Base-by-base conservation (phyloP, 2,888 invertebrate genomes). In the Drosophila mimetica region DNA sequence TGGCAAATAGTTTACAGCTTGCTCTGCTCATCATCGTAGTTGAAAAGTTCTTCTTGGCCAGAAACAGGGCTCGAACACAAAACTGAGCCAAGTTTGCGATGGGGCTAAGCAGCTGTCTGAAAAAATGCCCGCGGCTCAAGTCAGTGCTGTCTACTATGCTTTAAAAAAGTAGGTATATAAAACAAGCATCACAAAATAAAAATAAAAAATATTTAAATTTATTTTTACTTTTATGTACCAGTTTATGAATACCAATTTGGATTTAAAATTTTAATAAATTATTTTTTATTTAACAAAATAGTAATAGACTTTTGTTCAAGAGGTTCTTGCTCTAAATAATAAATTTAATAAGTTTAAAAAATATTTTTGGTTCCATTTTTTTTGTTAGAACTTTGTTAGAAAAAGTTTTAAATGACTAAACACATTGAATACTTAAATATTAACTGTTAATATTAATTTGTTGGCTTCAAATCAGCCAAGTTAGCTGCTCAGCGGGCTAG, bases 21-120 rank as follows among this genome's bases (percentile, higher is more conserved):
- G 46, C 59, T 18, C 5, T 42, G 34, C 57, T 60, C 74, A 57
- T 74, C 70, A 47, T 42, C 30, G 52, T 16, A 41, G 22, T 30
- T 37, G 50, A 13, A 72, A 78, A 78, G 63, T 75, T 75, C 51
- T 57, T 36, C 58, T 41, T 70, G 37, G 53, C 39, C 64, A 54
- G 46, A 47, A 66, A 65, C 60, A 48, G 75, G 64, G 30, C 64
- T 32, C 28, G 36, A 52, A 47, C 59, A 59, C 20, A 63, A 50
- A 63, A 50, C 41, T 28, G 50, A 50, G 61, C 61, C 51, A 63
- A 63, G 63, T 63, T 63, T 22, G 41, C 36, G n/a, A n/a, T n/a
- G 25, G 42, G 34, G 34, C 63, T 36, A 63, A 28, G 63, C 34
- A 63, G 63, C 51, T 63, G 34, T 36, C 42, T 28, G 42, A 36